phyloP scores from a whole-genome alignment of 2,888 invertebrate species.

The Lepidochrysops patricia region DNA sequence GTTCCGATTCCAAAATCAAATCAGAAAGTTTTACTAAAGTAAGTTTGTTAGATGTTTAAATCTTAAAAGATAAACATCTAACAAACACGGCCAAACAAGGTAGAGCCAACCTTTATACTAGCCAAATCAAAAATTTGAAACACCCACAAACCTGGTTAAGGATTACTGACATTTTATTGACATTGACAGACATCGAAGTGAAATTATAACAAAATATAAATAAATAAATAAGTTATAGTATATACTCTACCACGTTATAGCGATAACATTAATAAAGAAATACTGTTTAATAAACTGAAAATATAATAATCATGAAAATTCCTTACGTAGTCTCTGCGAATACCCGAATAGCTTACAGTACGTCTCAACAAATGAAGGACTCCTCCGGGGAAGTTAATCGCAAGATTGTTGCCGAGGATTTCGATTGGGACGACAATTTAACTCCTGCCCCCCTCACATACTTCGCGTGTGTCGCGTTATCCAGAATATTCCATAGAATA shows the following conservation, averaged over 20 bases:
- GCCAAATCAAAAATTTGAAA: no score
- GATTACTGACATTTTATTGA: no score
- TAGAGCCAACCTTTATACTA: no score
- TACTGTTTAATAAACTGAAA: neutral
- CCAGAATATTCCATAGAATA: conserved; percentile 56
- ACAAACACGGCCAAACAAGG: no score
- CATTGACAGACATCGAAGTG: neutral
- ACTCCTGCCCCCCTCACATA: conserved; percentile 59
- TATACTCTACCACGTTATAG: no score
- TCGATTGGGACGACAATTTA: conserved; percentile 57
- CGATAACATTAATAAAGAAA: neutral
- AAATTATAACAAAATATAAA: neutral
- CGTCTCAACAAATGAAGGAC: conserved; percentile 37
- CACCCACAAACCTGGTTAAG: no score
- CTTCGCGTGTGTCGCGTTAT: conserved; percentile 44
- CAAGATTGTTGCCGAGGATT: conserved; percentile 54
- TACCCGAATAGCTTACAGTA: conserved; percentile 44
- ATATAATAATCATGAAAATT: conserved; percentile 53
- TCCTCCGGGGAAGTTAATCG: conserved; percentile 43
- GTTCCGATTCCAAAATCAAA: no score
- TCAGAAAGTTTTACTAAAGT: no score
- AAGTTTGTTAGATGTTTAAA: no score
- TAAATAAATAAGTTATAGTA: neutral
- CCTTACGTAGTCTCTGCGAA: conserved; percentile 55
- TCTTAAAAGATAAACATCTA: no score